Evolutionary conservation across 2,113 vertebrate genomes (phyloP), one percentile per base, ranked within the genome.

Genomic region (Dipodomys spectabilis): DNA sequence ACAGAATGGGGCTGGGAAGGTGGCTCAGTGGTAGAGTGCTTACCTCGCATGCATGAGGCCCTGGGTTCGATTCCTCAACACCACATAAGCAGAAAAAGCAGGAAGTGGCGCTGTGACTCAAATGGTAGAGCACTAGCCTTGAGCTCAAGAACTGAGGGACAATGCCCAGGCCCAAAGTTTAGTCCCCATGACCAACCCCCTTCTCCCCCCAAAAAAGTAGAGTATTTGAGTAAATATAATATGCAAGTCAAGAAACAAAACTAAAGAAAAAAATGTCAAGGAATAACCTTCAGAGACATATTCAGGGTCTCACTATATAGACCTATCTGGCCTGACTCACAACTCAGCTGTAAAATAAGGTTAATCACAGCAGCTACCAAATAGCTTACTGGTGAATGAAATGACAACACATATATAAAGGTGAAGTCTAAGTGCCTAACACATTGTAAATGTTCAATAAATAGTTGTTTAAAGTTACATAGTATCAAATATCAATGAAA

Each of bases 161-260:
- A 49, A 12, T 12, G 12, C 49, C 7, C 49, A 49, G 49, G 12
- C 49, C 49, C 12, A 10, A 8, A 49, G 49, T 49, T 49, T 8
- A 49, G 12, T 8, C 49, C 49, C 7, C 12, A 49, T 8, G 49
- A 49, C 49, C 35, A 39, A 39, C 4, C 35, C 4, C 35, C 35
- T 4, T 4, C 35, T 4, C 35, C 35, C 3, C 3, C 3, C 3
- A 39, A 39, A 39, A 22, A 35, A 39, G 22, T 13, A 62, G 23
- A 28, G 7, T 78, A 62, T 93, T 75, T 65, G 30, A 89, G 73
- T 91, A 88, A 94, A 93, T 13, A 87, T 35, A 94, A 93, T 13
- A 87, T 35, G 12, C 9, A 49, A 80, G 88, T 65, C 27, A 81
- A 39, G 35, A 39, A 39, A 39, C 5, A 86, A 86, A 94, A 93